Conservation (phyloP, 2,113 vertebrate genomes). For the Sylvietta virens region DNA sequence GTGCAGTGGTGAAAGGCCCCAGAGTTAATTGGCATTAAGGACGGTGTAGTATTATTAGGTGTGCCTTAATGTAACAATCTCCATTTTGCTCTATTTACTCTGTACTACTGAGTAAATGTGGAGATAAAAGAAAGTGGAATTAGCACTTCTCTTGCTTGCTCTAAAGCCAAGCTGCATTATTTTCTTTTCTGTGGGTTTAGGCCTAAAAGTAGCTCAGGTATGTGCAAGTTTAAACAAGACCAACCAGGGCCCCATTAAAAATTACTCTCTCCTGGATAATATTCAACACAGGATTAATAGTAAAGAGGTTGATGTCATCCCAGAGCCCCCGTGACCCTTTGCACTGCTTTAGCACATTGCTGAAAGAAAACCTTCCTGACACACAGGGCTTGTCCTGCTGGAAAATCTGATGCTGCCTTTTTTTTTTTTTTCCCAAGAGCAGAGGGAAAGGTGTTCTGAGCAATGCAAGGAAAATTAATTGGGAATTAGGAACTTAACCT, state of each 20-base stretch:
- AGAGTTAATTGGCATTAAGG: conserved; percentile 21
- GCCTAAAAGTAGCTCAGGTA: conserved; percentile 64
- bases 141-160: conserved; percentile 29
- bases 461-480: not conserved
- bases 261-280: conserved; percentile 67
- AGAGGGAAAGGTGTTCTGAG: not conserved
- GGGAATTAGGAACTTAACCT: not conserved
- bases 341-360: not conserved
- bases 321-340: conserved; percentile 34
- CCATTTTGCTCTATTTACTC: not conserved
- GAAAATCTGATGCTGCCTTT: not conserved
- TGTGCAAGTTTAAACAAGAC: conserved; percentile 68
- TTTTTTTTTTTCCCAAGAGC: not conserved
- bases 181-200: conserved; percentile 60
- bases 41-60: not conserved
- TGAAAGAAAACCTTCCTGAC: not conserved
- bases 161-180: conserved; percentile 41
- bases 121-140: conserved; percentile 58
- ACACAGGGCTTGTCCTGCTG: not conserved
- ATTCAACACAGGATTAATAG: conserved; percentile 63
- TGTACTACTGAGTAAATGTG: conserved; percentile 16
- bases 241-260: conserved; percentile 54
- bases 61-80: conserved; percentile 36
- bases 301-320: conserved; percentile 56
- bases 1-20: not conserved